Evolutionary conservation across 2,113 vertebrate species (phyloP), one percentile per base, ranked within the genome.

Genomic region (Cebus imitator): DNA sequence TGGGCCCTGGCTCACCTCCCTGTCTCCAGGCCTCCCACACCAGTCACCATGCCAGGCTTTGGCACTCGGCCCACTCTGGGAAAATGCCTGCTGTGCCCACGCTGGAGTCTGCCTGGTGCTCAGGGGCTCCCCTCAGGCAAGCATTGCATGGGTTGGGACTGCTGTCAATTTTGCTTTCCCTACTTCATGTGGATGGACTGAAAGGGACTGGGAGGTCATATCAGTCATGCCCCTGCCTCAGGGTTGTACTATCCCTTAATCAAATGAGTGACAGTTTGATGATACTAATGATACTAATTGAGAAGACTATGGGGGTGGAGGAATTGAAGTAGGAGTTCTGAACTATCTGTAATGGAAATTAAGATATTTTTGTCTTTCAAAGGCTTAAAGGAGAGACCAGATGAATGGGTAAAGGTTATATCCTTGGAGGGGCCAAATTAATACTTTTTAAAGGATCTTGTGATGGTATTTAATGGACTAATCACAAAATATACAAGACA

Each of bases 181-280:
- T 87, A 20, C 78, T 94, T 94, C 96, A 93, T 73, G n/a, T 79
- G 75, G 80, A 64, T 87, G 57, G 64, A 70, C 76, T 87, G 90
- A 95, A 68, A 96, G 87, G 80, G 90, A 96, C 97, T 55, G 35
- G 79, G 94, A 98, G 90, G 95, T 96, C 97, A 97, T 85, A 32
- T 90, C 84, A 96, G 93, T 94, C 76, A 96, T 91, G 30, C 76
- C 83, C 40, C 76, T 66, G 94, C 97, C 94, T 84, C 58, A 72
- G 96, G 96, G 92, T 52, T 97, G 92, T 97, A 68, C 94, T 95
- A 90, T 96, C 72, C 91, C 82, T 97, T 97, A 90, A 87, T 87
- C 87, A 85, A 90, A 95, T 78, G 95, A 95, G 94, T 97, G 84
- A 88, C 95, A 96, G 88, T 94, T 93, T 93, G 95, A 94, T 90